Percentiles rank a stretch among this genome's conserved stretches.
These are phyloP conservation scores for Stenolophus ochropezus DNA, from an alignment of 2,888 invertebrate species.

Conservation along the genomic window DNA sequence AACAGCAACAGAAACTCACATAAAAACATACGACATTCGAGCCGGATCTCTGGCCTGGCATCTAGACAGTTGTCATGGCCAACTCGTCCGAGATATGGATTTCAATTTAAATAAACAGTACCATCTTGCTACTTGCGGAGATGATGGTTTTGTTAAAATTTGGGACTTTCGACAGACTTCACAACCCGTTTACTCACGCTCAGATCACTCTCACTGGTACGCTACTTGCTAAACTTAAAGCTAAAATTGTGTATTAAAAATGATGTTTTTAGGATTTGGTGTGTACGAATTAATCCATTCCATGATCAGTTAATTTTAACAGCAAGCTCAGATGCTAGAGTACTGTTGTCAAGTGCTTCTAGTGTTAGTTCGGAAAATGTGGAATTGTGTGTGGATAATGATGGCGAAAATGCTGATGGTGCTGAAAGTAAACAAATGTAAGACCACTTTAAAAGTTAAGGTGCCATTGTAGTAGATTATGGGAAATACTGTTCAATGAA, in stretches of 20 bases:
- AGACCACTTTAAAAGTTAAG: too few species aligned
- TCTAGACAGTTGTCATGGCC: slow-evolving; percentile 89
- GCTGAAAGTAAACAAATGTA: slow-evolving; percentile 75
- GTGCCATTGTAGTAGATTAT: too few species aligned
- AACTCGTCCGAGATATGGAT: slow-evolving; percentile 92
- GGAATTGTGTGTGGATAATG: slow-evolving; percentile 72
- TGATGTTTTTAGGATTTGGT: slow-evolving; percentile 84
- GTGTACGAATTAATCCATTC: slow-evolving; percentile 94
- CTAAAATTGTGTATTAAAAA: slow-evolving; percentile 17
- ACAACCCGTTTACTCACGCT: slow-evolving; percentile 86
- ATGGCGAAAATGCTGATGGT: slow-evolving; percentile 72
- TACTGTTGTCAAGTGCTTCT: slow-evolving; percentile 90
- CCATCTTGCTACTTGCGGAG: slow-evolving; percentile 94
- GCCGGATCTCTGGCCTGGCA: slow-evolving; percentile 85
- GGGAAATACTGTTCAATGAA: too few species aligned
- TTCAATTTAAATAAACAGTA: slow-evolving; percentile 99
- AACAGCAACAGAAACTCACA: slow-evolving; percentile 88
- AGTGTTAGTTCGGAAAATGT: slow-evolving; percentile 90
- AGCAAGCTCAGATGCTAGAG: slow-evolving; percentile 95
- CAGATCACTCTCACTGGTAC: slow-evolving; percentile 92
- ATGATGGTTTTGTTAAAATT: slow-evolving; percentile 95
- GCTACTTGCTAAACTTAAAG: slow-evolving; percentile 17
- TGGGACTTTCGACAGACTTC: slow-evolving; percentile 94
- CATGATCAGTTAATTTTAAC: slow-evolving; percentile 97
- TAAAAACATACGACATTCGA: slow-evolving; percentile 92